Evolutionary conservation across 2,888 invertebrate genomes (phyloP).

Genomic region (Leucoptera coffeella): DNA sequence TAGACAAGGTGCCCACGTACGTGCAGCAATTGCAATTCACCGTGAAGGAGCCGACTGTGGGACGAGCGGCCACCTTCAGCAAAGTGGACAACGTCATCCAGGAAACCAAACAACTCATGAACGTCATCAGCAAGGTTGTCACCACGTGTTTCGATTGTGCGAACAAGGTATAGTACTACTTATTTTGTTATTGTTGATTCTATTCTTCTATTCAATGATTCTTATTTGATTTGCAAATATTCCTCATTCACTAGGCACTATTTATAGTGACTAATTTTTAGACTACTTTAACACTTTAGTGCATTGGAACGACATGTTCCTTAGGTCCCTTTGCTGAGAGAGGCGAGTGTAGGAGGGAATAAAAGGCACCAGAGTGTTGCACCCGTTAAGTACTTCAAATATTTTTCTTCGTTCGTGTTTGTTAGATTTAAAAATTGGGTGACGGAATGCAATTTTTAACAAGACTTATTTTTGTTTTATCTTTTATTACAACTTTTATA

Average conservation of each 20-base stretch:
- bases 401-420: constrained; percentile 48
- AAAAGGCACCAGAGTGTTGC: constrained; percentile 55
- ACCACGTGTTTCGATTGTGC: constrained; percentile 98
- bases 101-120: constrained; percentile 98
- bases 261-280: constrained; percentile 31
- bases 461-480: constrained; percentile 38
- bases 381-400: constrained; percentile 53
- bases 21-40: constrained; percentile 97
- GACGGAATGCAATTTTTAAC: constrained; percentile 36
- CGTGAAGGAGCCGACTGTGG: constrained; percentile 97
- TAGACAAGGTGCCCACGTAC: constrained; percentile 94
- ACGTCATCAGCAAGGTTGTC: constrained; percentile 97
- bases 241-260: constrained; percentile 4
- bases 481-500: too few species aligned
- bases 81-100: constrained; percentile 99
- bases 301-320: constrained; percentile 54
- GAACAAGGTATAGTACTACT: constrained; percentile 82
- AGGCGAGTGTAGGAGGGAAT: constrained; percentile 50
- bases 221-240: neutral
- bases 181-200: neutral
- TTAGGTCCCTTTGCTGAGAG: constrained; percentile 54
- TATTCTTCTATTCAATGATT: constrained; percentile 6
- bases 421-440: constrained; percentile 41
- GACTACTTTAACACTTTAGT: constrained; percentile 44
- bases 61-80: constrained; percentile 97